A percentile compares a stretch with the other conserved stretches of the same genome.
Evolutionary conservation across 2,797 vertebrate species (phyloP).

Genomic region (Gambelia wislizenii): DNA sequence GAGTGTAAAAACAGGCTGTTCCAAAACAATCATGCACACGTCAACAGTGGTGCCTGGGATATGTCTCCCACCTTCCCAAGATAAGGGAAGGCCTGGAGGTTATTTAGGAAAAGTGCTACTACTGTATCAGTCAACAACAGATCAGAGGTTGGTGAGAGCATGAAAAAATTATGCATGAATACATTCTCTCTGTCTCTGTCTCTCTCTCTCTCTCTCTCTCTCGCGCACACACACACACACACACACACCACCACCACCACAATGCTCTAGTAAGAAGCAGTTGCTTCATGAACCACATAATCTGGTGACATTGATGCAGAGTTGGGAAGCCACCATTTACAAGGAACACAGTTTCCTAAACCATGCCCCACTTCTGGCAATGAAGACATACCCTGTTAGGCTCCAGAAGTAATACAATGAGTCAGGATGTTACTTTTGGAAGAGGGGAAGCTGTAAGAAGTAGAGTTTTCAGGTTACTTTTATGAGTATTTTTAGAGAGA

Average conservation of each 20-base stretch:
- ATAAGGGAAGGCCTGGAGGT: conserved; percentile 5
- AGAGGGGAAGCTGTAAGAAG: no score
- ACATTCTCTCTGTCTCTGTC: background rate
- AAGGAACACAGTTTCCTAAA: background rate
- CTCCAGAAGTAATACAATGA: no score
- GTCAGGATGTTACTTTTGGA: no score
- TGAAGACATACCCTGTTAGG: no score
- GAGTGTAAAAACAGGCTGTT: background rate
- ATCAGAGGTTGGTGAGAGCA: background rate
- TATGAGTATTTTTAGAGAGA: no score
- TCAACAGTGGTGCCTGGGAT: conserved; percentile 1
- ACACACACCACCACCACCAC: no score
- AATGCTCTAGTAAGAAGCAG: background rate
- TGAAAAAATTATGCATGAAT: background rate
- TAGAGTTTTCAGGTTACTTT: no score
- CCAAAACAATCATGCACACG: background rate
- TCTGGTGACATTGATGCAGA: background rate
- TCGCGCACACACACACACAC: no score
- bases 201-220: no score
- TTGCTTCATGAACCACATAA: background rate
- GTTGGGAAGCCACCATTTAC: background rate
- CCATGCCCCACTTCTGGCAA: no score
- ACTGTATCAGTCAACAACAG: background rate
- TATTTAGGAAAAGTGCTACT: background rate
- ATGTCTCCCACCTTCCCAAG: background rate